Base-by-base conservation (phyloP, 2,888 invertebrate genomes). In the Heliconius erato region DNA sequence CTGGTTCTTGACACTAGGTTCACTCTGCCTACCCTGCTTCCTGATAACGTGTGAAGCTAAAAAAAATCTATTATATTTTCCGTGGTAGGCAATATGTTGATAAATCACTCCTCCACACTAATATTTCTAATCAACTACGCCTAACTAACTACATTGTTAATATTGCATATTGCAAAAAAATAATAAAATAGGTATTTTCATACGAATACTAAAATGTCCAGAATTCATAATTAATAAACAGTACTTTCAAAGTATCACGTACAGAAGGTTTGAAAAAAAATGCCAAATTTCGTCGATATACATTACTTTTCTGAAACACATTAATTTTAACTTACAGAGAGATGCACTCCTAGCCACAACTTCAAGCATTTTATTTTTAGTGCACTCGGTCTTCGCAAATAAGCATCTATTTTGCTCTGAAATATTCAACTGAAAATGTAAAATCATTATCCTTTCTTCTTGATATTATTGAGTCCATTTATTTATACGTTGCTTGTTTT, bases 371-470 rank as follows among this genome's bases (percentile, higher is more conserved):
- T 82, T 82, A 80, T 74, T 84, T 74, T 32, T 71, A 28, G 86
- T 89, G 90, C 90, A 90, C 89, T 89, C 90, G 91, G 92, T 93
- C 92, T 91, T 89, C 88, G 91, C 90, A 93, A 93, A 93, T 93
- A 93, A 93, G 92, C 91, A 89, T 90, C 63, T 40, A 88, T 87
- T 90, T 85, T 89, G 89, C 89, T 87, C 90, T 91, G 91, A 93
- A 93, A 92, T 92, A 93, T 93, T 93, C 90, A 92, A 92, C 91
- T 91, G 92, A 92, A 92, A 92, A 92, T 91, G 92, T 91, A 89
- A 90, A 90, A 85, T 83, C 77, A 93, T 93, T 93, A 92, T 93
- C 88, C 88, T 86, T 80, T 84, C 82, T n/a, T 71, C 82, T 83
- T 84, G 83, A 74, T 71, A 69, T 80, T 80, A 74, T 85, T 23